These are phyloP conservation scores for Homarus gammarus DNA, from an alignment of 2,888 invertebrate species.

Conservation along the genomic window DNA sequence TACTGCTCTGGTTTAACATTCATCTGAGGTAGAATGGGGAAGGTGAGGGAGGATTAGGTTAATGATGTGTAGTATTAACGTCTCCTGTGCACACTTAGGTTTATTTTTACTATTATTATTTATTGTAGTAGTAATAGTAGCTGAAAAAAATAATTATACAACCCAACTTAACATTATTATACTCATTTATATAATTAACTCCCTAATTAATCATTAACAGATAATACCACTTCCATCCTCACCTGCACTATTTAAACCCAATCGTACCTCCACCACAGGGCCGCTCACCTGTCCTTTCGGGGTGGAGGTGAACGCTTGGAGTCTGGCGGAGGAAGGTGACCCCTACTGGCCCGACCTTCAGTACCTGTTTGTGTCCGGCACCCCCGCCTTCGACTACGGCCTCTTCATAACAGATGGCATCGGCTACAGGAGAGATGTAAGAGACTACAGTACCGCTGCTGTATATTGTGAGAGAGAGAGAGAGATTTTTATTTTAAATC, in stretches of 20 bases:
- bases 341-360: conserved; percentile 61
- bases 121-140: too few relatives aligned
- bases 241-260: neutral
- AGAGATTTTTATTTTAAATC: too few relatives aligned
- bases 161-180: too few relatives aligned
- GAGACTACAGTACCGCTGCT: neutral
- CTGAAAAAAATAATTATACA: too few relatives aligned
- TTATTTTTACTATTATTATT: too few relatives aligned
- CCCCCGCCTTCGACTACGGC: conserved; percentile 47
- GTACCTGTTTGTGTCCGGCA: conserved; percentile 51
- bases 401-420: conserved; percentile 44
- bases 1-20: too few relatives aligned
- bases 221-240: neutral
- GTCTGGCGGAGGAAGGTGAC: conserved; percentile 31
- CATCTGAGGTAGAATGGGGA: too few relatives aligned
- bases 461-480: too few relatives aligned
- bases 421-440: conserved; percentile 49
- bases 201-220: neutral
- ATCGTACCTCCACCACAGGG: conserved; percentile 22
- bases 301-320: conserved; percentile 63
- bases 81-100: too few relatives aligned
- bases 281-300: conserved; percentile 46
- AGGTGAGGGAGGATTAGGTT: too few relatives aligned
- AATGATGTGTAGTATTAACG: too few relatives aligned
- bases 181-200: neutral